Evolutionary conservation across 1,140 invertebrate species (phyloP), one percentile per base, ranked within the genome.

Genomic region (Harlomillsia oculata): DNA sequence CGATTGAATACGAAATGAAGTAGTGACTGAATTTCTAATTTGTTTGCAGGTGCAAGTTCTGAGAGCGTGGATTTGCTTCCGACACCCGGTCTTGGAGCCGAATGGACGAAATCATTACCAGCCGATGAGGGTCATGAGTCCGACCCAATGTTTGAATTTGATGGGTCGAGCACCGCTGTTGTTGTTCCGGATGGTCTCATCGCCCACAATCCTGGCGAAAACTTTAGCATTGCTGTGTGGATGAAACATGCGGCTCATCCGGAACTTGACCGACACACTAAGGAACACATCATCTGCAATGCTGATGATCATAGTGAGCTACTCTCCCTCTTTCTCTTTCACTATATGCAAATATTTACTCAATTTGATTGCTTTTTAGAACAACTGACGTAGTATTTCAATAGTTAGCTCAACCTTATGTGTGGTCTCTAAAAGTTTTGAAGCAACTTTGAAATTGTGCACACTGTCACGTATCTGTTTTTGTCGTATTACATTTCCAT

Each of bases 101-200:
- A 88, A 66, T 95, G 90, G 90, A 93, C 88, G 0, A 83, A 86
- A 49, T 78, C 81, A 3, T 71, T 96, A 21, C 88, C 87, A 52
- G 83, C 86, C 11, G 92, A 97, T 68, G 90, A 95, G 68, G 91
- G 91, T 1, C 77, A 82, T 51, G 84, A 88, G 67, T 81, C 83
- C 39, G 92, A 97, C 70, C 86, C 93, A 61, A 89, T 96, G 69
- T 96, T 91, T 71, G 87, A 90, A 69, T 96, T 96, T 72, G 91
- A 95, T 71, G 92, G 92, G 0, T 77, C 78, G 20, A 85, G 79
- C 21, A 87, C 87, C 6, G 87, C 89, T 1, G 88, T 90, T 0
- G 81, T 89, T n/a, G 80, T 92, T 23, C 87, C 88, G 0, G 79
- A 80, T 60, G 74, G 65, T n/a, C 64, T 69, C 21, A 59, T 71